Conservation (phyloP, 2,113 vertebrate species). For the Formicarius rufipectus region DNA sequence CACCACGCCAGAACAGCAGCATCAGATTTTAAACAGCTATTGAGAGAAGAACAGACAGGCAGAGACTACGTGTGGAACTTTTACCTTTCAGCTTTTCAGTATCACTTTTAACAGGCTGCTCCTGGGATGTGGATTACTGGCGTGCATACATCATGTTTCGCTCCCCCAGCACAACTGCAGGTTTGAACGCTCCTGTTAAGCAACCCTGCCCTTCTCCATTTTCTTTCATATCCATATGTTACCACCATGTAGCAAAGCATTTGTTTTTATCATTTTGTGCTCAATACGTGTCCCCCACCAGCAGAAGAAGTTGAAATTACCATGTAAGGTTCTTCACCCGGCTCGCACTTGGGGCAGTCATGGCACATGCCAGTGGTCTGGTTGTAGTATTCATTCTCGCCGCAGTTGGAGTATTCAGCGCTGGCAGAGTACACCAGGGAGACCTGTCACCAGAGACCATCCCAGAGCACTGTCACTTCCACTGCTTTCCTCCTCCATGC, state of each 20-base stretch:
- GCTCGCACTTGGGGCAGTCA: constrained; percentile 90
- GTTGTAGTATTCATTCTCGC: constrained; percentile 96
- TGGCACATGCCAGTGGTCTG: constrained; percentile 92
- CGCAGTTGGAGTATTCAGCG: constrained; percentile 90
- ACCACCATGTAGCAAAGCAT: not conserved
- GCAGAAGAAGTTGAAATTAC: constrained; percentile 71
- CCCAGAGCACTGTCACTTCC: not conserved
- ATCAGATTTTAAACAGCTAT: not conserved
- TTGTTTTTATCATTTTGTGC: not conserved
- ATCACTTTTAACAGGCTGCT: not conserved
- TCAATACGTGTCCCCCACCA: not conserved
- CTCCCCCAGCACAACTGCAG: accelerated
- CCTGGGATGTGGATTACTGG: not conserved
- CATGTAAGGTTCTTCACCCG: constrained; percentile 93
- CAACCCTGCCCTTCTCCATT: not conserved
- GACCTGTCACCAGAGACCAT: constrained; percentile 73
- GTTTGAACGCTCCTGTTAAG: not conserved
- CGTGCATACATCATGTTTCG: accelerated
- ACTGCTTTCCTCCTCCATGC: accelerated
- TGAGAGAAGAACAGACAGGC: not conserved
- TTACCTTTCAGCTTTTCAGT: not conserved
- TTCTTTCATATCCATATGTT: not conserved
- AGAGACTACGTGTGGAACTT: not conserved
- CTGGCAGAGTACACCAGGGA: constrained; percentile 81
- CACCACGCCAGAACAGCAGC: not conserved